Conservation (phyloP, 2,888 invertebrate genomes). For the Acanthopleura granulata region DNA sequence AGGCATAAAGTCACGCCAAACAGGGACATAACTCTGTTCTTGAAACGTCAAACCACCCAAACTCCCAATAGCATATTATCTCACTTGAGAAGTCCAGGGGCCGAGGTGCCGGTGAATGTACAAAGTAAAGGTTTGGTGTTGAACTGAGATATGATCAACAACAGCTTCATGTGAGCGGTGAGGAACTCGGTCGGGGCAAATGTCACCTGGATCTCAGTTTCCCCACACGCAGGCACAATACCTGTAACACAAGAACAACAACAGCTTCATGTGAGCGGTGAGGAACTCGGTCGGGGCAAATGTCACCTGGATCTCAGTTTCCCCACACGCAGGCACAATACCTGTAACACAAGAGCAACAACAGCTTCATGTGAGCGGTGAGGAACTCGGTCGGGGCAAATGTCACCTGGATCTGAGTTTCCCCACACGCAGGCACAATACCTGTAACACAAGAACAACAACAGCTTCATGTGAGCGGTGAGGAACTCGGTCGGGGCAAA, state of each 20-base stretch:
- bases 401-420: conserved; percentile 61
- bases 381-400: conserved; percentile 66
- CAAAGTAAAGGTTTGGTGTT: conserved; percentile 65
- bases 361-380: conserved; percentile 58
- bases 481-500: conserved; percentile 66
- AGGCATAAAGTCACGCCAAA: too few relatives aligned
- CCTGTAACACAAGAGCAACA: conserved; percentile 46
- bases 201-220: conserved; percentile 61
- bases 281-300: conserved; percentile 66
- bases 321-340: conserved; percentile 64
- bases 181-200: conserved; percentile 66
- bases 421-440: conserved; percentile 64
- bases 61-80: conserved; percentile 19
- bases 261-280: conserved; percentile 58
- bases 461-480: conserved; percentile 58
- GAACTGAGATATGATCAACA: conserved; percentile 68
- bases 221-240: conserved; percentile 64
- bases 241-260: conserved; percentile 46
- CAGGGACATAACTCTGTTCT: too few relatives aligned
- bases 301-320: conserved; percentile 61
- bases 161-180: conserved; percentile 63
- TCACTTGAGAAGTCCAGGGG: conserved; percentile 65
- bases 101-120: conserved; percentile 62
- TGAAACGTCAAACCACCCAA: too few relatives aligned
- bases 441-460: conserved; percentile 46